Conservation (phyloP, 2,888 invertebrate genomes). For the Phengaris arion region DNA sequence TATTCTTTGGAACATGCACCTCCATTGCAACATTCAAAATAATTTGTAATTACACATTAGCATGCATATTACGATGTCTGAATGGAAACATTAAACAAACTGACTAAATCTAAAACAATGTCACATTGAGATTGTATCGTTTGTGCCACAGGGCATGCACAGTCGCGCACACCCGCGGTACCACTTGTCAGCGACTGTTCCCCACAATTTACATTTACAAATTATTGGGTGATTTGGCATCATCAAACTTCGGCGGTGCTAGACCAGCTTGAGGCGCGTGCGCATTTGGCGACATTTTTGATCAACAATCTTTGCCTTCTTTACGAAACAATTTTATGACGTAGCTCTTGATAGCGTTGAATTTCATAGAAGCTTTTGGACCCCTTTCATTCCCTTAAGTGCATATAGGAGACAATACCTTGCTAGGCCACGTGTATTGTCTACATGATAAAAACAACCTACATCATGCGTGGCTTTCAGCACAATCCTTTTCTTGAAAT, state of each 20-base stretch:
- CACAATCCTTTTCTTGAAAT: background rate
- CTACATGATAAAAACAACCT: background rate
- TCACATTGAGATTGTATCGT: background rate
- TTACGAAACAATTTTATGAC: too few relatives aligned
- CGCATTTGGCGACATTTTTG: constrained; percentile 7
- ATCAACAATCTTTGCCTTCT: too few relatives aligned
- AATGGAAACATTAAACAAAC: background rate
- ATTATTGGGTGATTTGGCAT: constrained; percentile 15
- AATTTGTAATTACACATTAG: background rate
- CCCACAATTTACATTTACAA: constrained; percentile 2
- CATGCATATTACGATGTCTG: background rate
- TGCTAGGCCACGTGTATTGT: too few relatives aligned
- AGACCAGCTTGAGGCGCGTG: background rate
- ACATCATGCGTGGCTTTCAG: background rate
- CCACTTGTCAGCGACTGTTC: background rate
- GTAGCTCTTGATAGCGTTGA: too few relatives aligned
- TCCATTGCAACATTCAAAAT: background rate
- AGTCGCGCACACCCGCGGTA: too few relatives aligned
- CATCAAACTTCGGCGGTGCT: constrained; percentile 12
- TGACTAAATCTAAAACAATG: constrained; percentile 5
- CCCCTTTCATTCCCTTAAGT: too few relatives aligned
- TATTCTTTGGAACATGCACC: background rate
- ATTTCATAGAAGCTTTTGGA: too few relatives aligned
- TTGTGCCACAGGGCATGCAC: background rate
- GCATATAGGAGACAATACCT: too few relatives aligned